Percentiles rank a stretch among this genome's conserved stretches.
These are phyloP conservation scores for Trogon surrucura DNA, from an alignment of 2,113 vertebrate species.

Conservation along the genomic window DNA sequence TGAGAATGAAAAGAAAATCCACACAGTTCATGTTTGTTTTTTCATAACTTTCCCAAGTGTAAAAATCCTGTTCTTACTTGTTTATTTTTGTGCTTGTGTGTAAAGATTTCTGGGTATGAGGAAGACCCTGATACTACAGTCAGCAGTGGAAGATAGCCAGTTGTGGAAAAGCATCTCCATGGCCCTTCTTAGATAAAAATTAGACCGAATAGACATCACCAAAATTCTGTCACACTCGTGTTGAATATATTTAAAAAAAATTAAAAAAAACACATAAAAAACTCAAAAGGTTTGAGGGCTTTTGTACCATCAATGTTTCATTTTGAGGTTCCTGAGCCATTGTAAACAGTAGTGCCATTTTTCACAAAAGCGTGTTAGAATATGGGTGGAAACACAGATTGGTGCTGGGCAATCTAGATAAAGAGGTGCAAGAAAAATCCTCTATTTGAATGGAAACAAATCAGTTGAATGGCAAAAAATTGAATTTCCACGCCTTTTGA, in stretches of 20 bases:
- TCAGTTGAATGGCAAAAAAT: constrained; percentile 52
- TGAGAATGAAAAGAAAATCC: constrained; percentile 17
- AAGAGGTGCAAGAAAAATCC: constrained; percentile 47
- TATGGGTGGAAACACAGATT: constrained; percentile 36
- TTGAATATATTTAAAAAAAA: not conserved
- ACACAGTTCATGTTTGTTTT: constrained; percentile 5
- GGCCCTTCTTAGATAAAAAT: constrained; percentile 32
- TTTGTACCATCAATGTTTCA: constrained; percentile 25
- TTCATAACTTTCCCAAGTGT: not conserved
- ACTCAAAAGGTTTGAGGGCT: constrained; percentile 2
- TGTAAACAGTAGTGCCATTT: constrained; percentile 38
- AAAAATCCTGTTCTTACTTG: not conserved
- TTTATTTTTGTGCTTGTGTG: not conserved
- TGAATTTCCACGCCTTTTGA: constrained; percentile 62
- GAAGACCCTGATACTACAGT: not conserved
- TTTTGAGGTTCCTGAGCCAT: constrained; percentile 5
- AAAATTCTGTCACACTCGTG: constrained; percentile 19
- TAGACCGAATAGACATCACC: not conserved
- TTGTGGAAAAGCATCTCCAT: constrained; percentile 4
- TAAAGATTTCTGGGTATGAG: not conserved
- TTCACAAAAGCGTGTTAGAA: not conserved
- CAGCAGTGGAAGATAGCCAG: not conserved
- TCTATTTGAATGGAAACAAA: constrained; percentile 70
- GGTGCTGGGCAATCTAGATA: constrained; percentile 62
- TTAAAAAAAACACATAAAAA: not conserved